Percentiles rank a stretch among this genome's conserved stretches.
Evolutionary conservation across 2,113 vertebrate genomes (phyloP).

Genomic region (Chloropsis hardwickii): DNA sequence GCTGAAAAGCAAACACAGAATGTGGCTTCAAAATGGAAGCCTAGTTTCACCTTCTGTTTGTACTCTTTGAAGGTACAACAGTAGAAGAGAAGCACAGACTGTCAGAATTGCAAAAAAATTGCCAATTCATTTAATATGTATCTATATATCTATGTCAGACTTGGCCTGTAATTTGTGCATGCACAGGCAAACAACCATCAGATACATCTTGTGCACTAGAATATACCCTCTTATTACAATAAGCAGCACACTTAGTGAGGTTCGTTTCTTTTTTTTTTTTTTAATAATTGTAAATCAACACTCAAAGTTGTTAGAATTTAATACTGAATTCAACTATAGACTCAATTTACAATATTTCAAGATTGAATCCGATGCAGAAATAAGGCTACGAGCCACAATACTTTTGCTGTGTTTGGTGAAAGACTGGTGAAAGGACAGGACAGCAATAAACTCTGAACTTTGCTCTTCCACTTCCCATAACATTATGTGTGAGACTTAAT

Average conservation of each 20-base stretch:
- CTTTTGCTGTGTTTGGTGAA: neutral
- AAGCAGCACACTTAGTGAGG: neutral
- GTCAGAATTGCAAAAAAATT: neutral
- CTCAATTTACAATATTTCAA: neutral
- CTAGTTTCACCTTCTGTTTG: neutral
- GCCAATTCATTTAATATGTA: neutral
- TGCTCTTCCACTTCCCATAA: neutral
- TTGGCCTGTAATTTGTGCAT: neutral
- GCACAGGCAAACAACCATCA: neutral
- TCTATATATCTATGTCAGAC: neutral
- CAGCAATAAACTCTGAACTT: neutral
- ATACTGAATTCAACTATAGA: neutral
- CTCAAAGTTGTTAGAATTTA: neutral
- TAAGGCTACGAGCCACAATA: neutral
- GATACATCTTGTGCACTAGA: neutral
- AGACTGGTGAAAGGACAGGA: neutral
- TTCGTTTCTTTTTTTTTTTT: neutral
- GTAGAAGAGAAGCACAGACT: neutral
- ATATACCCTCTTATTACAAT: neutral
- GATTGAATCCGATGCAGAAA: neutral
- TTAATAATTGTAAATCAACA: neutral
- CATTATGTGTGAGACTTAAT: neutral
- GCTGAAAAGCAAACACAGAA: neutral
- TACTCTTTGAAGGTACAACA: neutral
- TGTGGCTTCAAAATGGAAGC: neutral